phyloP scores from a whole-genome alignment of 2,888 invertebrate genomes.

The Chalcosyrphus nemorum region DNA sequence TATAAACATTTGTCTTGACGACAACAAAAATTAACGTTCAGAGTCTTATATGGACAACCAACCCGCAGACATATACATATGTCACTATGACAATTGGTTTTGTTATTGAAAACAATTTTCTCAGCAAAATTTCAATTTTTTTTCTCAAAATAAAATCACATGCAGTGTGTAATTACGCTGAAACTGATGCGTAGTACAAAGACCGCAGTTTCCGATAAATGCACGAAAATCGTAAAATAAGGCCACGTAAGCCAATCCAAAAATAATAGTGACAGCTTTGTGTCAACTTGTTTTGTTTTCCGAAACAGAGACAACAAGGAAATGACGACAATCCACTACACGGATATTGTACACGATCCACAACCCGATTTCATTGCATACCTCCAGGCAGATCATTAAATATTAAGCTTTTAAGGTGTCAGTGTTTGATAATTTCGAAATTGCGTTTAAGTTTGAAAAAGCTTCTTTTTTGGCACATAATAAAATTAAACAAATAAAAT shows the following conservation, averaged over 20 bases:
- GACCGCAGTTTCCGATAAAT: not conserved
- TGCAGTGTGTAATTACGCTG: constrained; percentile 1
- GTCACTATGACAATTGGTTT: not conserved
- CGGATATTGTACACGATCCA: constrained; percentile 24
- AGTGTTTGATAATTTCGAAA: constrained; percentile 4
- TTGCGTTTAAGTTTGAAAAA: not conserved
- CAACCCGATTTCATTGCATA: constrained; percentile 16
- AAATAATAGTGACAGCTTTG: constrained; percentile 45
- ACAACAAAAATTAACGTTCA: not conserved
- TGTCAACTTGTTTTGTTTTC: constrained; percentile 15
- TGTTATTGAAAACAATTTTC: not conserved
- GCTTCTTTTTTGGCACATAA: constrained; percentile 11
- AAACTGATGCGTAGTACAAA: constrained; percentile 41
- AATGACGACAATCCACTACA: not conserved
- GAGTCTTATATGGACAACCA: constrained; percentile 13
- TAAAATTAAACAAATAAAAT: not conserved
- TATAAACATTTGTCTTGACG: constrained; percentile 9
- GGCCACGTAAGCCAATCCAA: constrained; percentile 14
- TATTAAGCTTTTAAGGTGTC: not conserved
- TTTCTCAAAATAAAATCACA: not conserved
- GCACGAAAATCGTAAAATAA: constrained; percentile 27
- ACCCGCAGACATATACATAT: not conserved
- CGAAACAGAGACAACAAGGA: not conserved
- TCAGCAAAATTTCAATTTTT: not conserved
- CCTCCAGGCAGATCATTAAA: not conserved